Evolutionary conservation across 2,797 vertebrate genomes (phyloP), one percentile per base, ranked within the genome.

Genomic region (Neosilurus mollespiculum): DNA sequence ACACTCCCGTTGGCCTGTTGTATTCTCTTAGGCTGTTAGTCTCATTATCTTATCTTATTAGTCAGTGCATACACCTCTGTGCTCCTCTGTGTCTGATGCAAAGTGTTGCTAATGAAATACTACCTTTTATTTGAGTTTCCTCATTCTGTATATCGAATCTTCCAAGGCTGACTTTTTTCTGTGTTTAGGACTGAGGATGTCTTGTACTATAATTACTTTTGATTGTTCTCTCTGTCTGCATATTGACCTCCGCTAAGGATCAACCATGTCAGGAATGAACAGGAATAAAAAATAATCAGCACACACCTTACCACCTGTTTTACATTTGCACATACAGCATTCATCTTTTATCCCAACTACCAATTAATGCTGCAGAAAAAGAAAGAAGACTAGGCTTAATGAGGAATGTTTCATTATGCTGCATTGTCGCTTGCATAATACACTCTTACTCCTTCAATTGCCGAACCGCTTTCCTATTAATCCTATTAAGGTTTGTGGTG

Each of bases 381-480:
- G 43, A 49, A 43, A 53, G 49, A 26, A 71, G 43, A 83, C 62
- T 22, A 62, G 54, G 37, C 61, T 77, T 75, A 80, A 58, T 67
- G 58, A 76, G 58, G 59, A 10, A 26, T 54, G 53, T 26, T 14
- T 56, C 8, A 49, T 76, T 67, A 24, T 43, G 1, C 22, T n/a
- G 34, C 18, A 61, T 58, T 59, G 24, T 24, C 1, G 20, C 26
- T 70, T 59, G 6, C 10, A n/a, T 53, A 16, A 72, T 24, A 43
- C 43, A 43, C 43, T 43, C 8, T 43, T 43, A 30, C 30, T 43
- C 4, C 4, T 43, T 5, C 43, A 43, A 43, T 4, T 43, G 4
- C 43, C 43, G 43, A 43, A 43, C 30, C 30, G 30, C 30, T 30
- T 30, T 30, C 30, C 30, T 30, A 30, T 30, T 30, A 30, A 30